Percentiles rank a stretch among this genome's conserved stretches.
Evolutionary conservation across 2,797 vertebrate genomes (phyloP).

Genomic region (Rhodeus uyekii): DNA sequence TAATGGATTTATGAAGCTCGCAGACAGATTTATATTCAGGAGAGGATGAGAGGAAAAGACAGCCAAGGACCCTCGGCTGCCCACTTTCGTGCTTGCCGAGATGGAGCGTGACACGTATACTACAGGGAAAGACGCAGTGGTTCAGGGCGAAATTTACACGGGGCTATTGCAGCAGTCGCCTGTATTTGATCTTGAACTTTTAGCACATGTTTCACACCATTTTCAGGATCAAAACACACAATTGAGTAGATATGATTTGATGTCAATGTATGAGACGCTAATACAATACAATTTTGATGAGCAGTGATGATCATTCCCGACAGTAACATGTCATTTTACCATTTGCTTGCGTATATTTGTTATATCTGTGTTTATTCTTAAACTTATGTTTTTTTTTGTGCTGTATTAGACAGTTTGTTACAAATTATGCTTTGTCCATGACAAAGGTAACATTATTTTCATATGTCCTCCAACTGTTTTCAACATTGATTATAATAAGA

Average conservation of each 20-base stretch:
- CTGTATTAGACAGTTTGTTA: background rate
- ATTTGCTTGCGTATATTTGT: background rate
- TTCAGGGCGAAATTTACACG: conserved; percentile 35
- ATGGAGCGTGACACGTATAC: conserved; percentile 48
- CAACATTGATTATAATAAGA: background rate
- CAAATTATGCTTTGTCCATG: background rate
- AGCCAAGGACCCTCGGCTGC: conserved; percentile 57
- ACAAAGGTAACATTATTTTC: background rate
- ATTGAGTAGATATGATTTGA: background rate
- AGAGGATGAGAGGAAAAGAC: conserved; percentile 47
- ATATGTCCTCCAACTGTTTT: too few species aligned
- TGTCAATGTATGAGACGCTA: background rate
- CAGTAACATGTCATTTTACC: background rate
- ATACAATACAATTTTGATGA: background rate
- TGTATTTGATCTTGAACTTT: conserved; percentile 38
- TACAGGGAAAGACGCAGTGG: conserved; percentile 32
- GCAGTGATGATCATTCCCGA: background rate
- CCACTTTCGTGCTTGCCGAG: conserved; percentile 48
- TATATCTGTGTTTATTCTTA: background rate
- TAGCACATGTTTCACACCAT: background rate
- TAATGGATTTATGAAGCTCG: conserved; percentile 54
- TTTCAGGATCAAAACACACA: background rate
- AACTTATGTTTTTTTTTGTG: background rate
- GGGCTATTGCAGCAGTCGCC: conserved; percentile 14
- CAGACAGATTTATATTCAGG: conserved; percentile 57